phyloP scores from a whole-genome alignment of 1,140 invertebrate genomes.

The Hycleus cichorii region DNA sequence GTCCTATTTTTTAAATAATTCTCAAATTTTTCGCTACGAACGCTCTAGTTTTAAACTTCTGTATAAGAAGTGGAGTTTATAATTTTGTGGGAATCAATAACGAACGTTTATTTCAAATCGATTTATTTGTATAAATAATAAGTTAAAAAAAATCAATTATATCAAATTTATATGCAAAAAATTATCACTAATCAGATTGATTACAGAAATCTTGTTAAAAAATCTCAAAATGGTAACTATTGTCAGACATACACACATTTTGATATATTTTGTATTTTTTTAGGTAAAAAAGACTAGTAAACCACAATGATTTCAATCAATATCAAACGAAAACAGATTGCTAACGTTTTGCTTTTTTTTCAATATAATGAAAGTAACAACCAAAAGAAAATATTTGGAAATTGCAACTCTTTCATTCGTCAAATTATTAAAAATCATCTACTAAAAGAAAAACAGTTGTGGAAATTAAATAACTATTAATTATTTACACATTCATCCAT shows the following conservation, averaged over 20 bases:
- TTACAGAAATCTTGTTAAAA: neutral
- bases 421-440: neutral
- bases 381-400: slow-evolving; percentile 1
- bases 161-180: slow-evolving; percentile 23
- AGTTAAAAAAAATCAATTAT: slow-evolving; percentile 18
- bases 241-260: slow-evolving; percentile 20
- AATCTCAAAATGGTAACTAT: slow-evolving; percentile 19
- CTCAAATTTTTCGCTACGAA: no score
- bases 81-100: no score
- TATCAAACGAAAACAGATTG: neutral
- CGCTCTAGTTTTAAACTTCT: no score
- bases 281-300: slow-evolving; percentile 12
- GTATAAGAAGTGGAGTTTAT: no score
- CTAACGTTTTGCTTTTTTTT: neutral
- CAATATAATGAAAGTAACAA: neutral
- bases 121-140: slow-evolving; percentile 19
- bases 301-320: slow-evolving; percentile 8
- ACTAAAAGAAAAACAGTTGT: neutral
- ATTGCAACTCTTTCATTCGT: slow-evolving; percentile 3
- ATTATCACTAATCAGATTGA: slow-evolving; percentile 23
- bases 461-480: neutral
- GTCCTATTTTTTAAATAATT: no score
- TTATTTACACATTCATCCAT: slow-evolving; percentile 5
- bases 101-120: slow-evolving; percentile 8
- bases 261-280: slow-evolving; percentile 1